Evolutionary conservation across 1,140 invertebrate genomes (phyloP), one percentile per base, ranked within the genome.

Genomic region (Saccostrea glomerata): DNA sequence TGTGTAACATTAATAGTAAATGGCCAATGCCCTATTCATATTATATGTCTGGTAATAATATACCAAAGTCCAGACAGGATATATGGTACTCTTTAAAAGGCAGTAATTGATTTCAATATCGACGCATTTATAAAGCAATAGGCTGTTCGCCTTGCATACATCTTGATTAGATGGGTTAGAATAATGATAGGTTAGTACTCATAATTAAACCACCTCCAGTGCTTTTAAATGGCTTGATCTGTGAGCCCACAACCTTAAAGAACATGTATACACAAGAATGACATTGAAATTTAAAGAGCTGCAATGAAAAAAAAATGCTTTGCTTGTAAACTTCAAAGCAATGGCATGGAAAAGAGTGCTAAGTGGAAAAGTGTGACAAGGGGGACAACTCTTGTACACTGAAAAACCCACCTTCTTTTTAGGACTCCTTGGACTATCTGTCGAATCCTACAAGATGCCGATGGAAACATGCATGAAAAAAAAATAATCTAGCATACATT

Each of bases 401-500:
- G 25, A 77, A 25, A 63, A 30, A 77, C 70, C 70, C 70, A 77
- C 70, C 70, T 77, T 77, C 70, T 77, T 77, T 36, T 77, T 77
- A 3, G 70, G 70, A 25, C 70, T 77, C 70, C 25, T 25, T 30
- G 70, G 23, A 13, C 70, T 25, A 30, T 77, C 70, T 30, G 70
- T 12, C 2, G 70, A 77, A 30, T 77, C 70, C 70, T 77, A 77
- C 70, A 77, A 77, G 58, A 63, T 25, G 70, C 70, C 70, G 30
- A 77, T 77, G 70, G 25, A 77, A 77, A 77, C 70, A 77, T 77
- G 70, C 70, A 77, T 77, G 70, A 77, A 63, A 73, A 77, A 36
- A 36, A 36, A 36, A 77, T 47, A 36, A 77, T 47, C 70, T 77
- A 77, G 70, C 70, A 77, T 30, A 77, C 30, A 36, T 25, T 77